Conservation (phyloP, 2,797 vertebrate genomes). For the Poecile montanus region DNA sequence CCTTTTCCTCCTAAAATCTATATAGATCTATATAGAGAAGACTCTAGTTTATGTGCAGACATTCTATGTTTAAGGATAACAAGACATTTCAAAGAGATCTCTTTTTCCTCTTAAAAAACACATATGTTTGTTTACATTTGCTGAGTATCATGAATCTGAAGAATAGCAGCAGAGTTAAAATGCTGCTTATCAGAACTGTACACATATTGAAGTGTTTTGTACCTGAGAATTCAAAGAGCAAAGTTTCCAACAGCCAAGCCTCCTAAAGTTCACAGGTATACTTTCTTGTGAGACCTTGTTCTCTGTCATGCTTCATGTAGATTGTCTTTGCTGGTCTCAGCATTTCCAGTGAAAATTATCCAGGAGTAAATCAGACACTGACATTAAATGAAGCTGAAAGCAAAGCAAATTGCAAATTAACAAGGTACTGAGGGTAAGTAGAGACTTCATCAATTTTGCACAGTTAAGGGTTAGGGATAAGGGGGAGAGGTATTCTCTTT, state of each 20-base stretch:
- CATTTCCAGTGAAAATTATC: neutral
- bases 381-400: neutral
- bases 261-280: fast-evolving
- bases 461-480: neutral
- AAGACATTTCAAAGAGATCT: neutral
- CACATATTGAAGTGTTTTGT: neutral
- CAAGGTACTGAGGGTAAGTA: neutral
- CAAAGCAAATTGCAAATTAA: neutral
- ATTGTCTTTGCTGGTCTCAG: neutral
- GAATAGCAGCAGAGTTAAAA: neutral
- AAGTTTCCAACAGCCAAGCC: neutral
- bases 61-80: neutral
- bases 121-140: neutral
- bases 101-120: neutral
- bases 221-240: neutral
- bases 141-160: neutral
- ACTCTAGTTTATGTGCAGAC: neutral
- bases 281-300: neutral
- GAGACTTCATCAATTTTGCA: neutral
- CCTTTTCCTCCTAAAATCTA: neutral
- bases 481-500: neutral
- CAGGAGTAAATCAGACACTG: neutral
- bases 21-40: too few relatives aligned
- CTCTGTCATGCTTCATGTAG: neutral
- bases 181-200: neutral